Base-by-base conservation (phyloP, 2,888 invertebrate genomes). In the Deroplatys truncata region DNA sequence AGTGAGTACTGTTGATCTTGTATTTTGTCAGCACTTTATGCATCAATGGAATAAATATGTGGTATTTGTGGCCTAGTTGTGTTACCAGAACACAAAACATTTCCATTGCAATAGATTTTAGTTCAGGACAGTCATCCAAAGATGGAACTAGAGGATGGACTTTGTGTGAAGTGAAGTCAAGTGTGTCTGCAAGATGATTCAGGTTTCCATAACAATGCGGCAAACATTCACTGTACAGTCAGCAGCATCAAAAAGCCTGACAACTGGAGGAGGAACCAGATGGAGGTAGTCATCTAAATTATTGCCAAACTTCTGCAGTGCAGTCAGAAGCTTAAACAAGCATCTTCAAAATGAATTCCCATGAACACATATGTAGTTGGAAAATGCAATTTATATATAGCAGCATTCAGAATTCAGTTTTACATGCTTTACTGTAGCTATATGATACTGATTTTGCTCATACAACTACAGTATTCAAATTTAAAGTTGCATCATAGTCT, bases 201-300 rank as follows among this genome's bases (percentile, higher is more conserved):
- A 99, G 0, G 99, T 99, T 92, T 95, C 95, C 90, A 96, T 92
- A 28, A 95, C 95, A 89, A 93, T 86, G 28, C 93, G 93, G 91
- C 94, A 93, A 20, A 98, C 98, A 72, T 95, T 94, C 49, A 97
- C 94, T 0, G 98, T 98, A 92, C 97, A 97, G 92, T 98, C 98
- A 0, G 96, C 95, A 0, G 98, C 96, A 92, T 99, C 98, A 92
- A 99, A 98, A 25, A 99, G 94, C 92, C 97, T 97, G 0, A 99
- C 98, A 90, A 99, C 97, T 0, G 99, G 98, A 0, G 99, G 99
- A 90, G 99, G 95, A 56, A 99, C 96, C 90, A 99, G 94, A 93
- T 99, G 99, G 92, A 99, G 95, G 93, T 99, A 99, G 92, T 99
- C 99, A 92, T 99, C 98, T 84, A 99, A 94, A 93, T 98, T 99